Evolutionary conservation across 2,113 vertebrate species (phyloP).

Genomic region (Lepisosteus osseus): DNA sequence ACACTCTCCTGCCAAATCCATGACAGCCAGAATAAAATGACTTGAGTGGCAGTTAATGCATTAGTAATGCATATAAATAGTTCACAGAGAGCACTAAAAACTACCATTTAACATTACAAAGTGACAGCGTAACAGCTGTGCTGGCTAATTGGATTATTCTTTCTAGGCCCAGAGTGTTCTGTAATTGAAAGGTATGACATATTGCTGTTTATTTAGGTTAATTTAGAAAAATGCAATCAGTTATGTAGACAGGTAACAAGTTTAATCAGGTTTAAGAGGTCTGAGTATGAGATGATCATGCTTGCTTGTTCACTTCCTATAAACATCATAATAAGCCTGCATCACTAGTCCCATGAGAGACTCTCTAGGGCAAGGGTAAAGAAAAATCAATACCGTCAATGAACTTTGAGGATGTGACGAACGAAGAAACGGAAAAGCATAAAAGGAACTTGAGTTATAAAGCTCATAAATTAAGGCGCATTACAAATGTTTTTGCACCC

Average conservation of each 20-base stretch:
- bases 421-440: no score
- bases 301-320: not conserved
- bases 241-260: constrained; percentile 8
- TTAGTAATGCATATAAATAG: not conserved
- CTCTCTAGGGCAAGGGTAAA: no score
- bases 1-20: not conserved
- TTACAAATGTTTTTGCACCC: no score
- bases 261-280: constrained; percentile 5
- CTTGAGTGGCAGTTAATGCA: not conserved
- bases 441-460: no score
- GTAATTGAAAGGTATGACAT: constrained; percentile 9
- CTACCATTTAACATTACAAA: not conserved
- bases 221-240: not conserved
- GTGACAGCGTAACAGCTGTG: not conserved
- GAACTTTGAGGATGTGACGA: no score
- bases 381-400: no score
- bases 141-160: constrained; percentile 4
- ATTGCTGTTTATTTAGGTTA: constrained; percentile 47
- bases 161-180: not conserved
- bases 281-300: not conserved
- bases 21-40: not conserved
- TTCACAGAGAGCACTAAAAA: not conserved
- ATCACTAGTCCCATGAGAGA: not conserved
- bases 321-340: not conserved
- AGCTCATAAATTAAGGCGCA: no score